Percentiles rank a stretch among this genome's conserved stretches.
These are phyloP conservation scores for Microplitis mediator DNA, from an alignment of 1,140 invertebrate genomes.

Conservation along the genomic window DNA sequence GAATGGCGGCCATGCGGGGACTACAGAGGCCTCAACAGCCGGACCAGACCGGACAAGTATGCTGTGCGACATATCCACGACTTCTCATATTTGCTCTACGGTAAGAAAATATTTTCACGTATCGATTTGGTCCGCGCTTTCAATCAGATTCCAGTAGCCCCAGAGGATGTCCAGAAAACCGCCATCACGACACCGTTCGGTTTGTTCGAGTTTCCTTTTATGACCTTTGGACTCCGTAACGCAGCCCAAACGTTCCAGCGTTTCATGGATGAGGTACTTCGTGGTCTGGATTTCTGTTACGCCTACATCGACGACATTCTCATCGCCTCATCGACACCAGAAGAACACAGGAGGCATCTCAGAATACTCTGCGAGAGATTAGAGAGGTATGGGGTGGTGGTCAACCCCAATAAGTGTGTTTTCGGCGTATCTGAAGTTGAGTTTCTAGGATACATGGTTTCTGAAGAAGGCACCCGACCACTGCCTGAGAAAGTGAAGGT, in stretches of 20 bases:
- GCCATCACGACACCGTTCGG: constrained; percentile 50
- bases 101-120: constrained; percentile 54
- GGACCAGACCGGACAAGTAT: constrained; percentile 44
- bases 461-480: too few relatives aligned
- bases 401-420: too few relatives aligned
- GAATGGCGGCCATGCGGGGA: constrained; percentile 49
- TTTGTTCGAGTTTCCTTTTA: constrained; percentile 51
- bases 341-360: too few relatives aligned
- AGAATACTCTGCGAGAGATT: too few relatives aligned
- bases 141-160: constrained; percentile 53
- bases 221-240: constrained; percentile 54
- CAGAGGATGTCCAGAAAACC: constrained; percentile 48
- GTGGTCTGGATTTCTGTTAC: too few relatives aligned
- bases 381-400: too few relatives aligned
- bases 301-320: too few relatives aligned
- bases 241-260: constrained; percentile 52
- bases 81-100: constrained; percentile 40
- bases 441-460: too few relatives aligned
- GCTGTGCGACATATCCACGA: constrained; percentile 40
- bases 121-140: constrained; percentile 62
- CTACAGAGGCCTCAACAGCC: constrained; percentile 49
- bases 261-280: too few relatives aligned
- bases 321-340: too few relatives aligned
- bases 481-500: too few relatives aligned
- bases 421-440: too few relatives aligned